A percentile compares a stretch with the other conserved stretches of the same genome.
These are phyloP conservation scores for Chalcis sispes DNA, from an alignment of 2,888 invertebrate genomes.

Conservation along the genomic window DNA sequence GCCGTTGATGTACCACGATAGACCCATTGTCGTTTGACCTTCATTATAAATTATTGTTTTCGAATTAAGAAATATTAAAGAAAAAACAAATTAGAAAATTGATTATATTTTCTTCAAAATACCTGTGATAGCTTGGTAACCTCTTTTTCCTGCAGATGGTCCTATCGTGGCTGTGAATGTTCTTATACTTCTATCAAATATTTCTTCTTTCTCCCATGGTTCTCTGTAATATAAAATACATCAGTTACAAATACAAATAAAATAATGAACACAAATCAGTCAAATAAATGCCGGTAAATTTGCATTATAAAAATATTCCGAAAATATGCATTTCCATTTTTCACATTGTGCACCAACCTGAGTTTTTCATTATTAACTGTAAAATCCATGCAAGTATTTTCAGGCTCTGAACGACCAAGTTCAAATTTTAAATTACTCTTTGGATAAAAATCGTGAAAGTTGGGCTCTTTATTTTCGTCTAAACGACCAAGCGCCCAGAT, in stretches of 20 bases:
- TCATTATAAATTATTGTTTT: not conserved
- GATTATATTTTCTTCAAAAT: conserved; percentile 55
- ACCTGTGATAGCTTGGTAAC: conserved; percentile 86
- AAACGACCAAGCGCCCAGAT: conserved; percentile 92
- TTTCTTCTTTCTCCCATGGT: conserved; percentile 77
- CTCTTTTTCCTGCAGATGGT: conserved; percentile 88
- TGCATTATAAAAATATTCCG: not conserved
- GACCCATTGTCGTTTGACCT: conserved; percentile 83
- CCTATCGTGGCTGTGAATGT: conserved; percentile 90
- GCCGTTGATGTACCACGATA: conserved; percentile 96
- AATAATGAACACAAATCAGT: not conserved
- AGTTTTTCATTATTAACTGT: conserved; percentile 75
- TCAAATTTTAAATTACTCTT: conserved; percentile 83
- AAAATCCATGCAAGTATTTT: conserved; percentile 86
- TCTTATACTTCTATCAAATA: conserved; percentile 81
- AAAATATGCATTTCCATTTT: not conserved
- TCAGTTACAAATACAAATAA: not conserved
- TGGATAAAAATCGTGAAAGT: conserved; percentile 89
- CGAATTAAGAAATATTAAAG: not conserved
- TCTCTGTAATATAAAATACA: conserved; percentile 24
- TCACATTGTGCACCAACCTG: conserved; percentile 58
- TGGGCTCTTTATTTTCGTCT: conserved; percentile 87
- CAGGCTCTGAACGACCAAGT: conserved; percentile 81
- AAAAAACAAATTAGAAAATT: not conserved
- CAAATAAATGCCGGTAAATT: not conserved